Conservation (phyloP, 2,888 invertebrate species). For the Ophonus ardosiacus region DNA sequence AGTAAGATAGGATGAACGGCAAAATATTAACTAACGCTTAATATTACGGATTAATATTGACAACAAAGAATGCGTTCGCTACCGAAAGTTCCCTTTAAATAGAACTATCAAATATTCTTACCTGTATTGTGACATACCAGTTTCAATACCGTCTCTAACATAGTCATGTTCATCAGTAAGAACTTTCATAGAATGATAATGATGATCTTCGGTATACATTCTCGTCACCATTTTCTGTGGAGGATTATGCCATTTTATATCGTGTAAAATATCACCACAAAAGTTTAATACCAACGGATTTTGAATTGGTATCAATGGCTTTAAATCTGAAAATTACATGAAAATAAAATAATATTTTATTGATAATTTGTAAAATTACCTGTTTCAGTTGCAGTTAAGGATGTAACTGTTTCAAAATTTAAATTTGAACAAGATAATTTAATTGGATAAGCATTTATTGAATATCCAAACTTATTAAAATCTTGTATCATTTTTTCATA, state of each 20-base stretch:
- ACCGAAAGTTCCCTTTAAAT: no score
- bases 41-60: no score
- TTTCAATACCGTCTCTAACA: conserved; percentile 8
- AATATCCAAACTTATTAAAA: conserved; percentile 51
- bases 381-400: not conserved
- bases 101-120: no score
- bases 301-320: conserved; percentile 31
- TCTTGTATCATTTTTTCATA: conserved; percentile 48
- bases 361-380: not conserved
- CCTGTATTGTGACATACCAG: no score
- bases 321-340: conserved; percentile 11
- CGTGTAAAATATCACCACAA: conserved; percentile 40
- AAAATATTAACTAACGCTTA: no score
- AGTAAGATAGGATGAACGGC: no score
- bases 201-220: conserved; percentile 52
- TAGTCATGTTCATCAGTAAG: conserved; percentile 55
- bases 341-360: not conserved
- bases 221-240: conserved; percentile 16
- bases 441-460: conserved; percentile 36
- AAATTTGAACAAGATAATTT: not conserved
- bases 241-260: conserved; percentile 49
- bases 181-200: conserved; percentile 59
- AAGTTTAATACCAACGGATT: conserved; percentile 39
- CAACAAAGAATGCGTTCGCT: no score
- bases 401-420: conserved; percentile 6